These are phyloP conservation scores for Rallus crepitans DNA, from an alignment of 2,797 vertebrate genomes.

Conservation along the genomic window DNA sequence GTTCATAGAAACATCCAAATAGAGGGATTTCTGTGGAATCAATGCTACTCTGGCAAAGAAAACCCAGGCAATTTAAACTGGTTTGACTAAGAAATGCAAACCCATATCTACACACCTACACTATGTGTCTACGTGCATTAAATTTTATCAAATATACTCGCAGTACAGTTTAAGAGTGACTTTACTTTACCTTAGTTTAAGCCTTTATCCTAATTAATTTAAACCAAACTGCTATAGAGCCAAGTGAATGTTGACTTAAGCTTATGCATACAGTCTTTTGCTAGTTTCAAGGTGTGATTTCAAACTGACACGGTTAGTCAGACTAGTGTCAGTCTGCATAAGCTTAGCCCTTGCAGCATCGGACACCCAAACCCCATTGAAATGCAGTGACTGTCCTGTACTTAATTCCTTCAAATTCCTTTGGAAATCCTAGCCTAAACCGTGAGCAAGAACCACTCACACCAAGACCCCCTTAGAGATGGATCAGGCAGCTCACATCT, in stretches of 20 bases:
- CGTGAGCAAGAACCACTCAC: not conserved
- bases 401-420: not conserved
- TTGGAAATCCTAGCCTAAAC: slow-evolving; percentile 1
- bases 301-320: not conserved
- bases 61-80: not conserved
- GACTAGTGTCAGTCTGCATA: not conserved
- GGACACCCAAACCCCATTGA: not conserved
- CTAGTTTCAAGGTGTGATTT: not conserved
- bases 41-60: not conserved
- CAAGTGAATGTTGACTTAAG: not conserved
- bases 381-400: not conserved
- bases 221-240: not conserved
- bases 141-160: not conserved
- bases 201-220: slow-evolving; percentile 14
- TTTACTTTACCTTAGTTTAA: not conserved
- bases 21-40: not conserved
- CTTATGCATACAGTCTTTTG: not conserved
- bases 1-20: not conserved
- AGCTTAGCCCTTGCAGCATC: not conserved
- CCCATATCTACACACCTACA: not conserved
- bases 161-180: not conserved
- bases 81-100: not conserved
- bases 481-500: not conserved
- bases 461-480: not conserved
- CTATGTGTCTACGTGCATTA: not conserved